Evolutionary conservation across 2,113 vertebrate species (phyloP), one percentile per base, ranked within the genome.

Genomic region (Sclerurus mexicanus): DNA sequence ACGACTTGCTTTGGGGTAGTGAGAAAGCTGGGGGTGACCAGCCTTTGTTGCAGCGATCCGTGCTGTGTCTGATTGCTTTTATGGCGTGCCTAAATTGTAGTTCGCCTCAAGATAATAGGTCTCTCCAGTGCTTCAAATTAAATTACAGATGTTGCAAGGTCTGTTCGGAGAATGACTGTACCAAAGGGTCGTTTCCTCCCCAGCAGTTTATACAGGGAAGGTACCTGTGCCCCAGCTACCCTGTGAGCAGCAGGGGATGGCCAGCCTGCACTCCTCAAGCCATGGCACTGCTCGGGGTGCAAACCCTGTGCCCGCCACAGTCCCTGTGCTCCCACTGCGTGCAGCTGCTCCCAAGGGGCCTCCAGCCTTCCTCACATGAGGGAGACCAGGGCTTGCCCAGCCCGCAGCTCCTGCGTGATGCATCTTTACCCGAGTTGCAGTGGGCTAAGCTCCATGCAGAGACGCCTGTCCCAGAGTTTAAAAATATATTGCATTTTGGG

Each of bases 131-230:
- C 92, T 92, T 56, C 85, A 91, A 74, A 96, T 97, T 96, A 77
- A 91, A 95, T 96, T 95, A 91, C 93, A 88, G 92, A 92, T 94
- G 92, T 93, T 95, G 89, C 39, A 42, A 78, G 86, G 64, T 90
- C 96, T 96, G 89, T 88, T 96, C 52, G 24, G 92, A 81, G 83
- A 74, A 68, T 0, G 22, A 0, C 75, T 94, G 22, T 4, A 59
- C 58, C 69, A 88, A n/a, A 77, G 55, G 62, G 47, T 37, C 85
- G 46, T 35, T 81, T 78, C 76, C 22, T 83, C 33, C 60, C 62
- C 7, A 0, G 77, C 73, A 63, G 35, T 37, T 76, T 21, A 18
- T 23, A 9, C 5, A 7, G 55, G 53, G 66, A 58, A 86, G 40
- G 40, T 17, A 2, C 1, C 3, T 10, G 42, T 67, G 77, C 39